Base-by-base conservation (phyloP, 1,140 invertebrate species). In the Panagrolaimus sp. region DNA sequence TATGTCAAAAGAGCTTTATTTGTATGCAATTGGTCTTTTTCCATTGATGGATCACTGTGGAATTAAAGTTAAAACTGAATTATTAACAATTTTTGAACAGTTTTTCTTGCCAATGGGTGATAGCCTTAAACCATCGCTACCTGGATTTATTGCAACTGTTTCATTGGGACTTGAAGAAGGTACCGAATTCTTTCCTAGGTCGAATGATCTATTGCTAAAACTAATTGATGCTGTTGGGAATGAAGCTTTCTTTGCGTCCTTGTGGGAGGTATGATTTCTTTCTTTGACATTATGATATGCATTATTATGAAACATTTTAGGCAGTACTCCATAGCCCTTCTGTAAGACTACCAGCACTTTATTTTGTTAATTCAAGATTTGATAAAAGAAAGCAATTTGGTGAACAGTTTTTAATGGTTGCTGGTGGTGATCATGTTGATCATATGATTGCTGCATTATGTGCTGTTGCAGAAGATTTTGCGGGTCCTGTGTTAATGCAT, bases 161-260 rank as follows among this genome's bases (percentile, higher is more conserved):
- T 83, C 96, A 62, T 89, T 91, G 47, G 92, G 92, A 25, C 86
- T 94, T 68, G 93, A 96, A 84, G 91, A 92, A 84, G 91, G 91
- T 5, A 90, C 92, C 20, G 93, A 96, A 84, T 90, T 91, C 84
- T 92, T 90, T 85, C 89, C 91, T 66, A 88, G 90, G 88, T 91
- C 90, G 0, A 91, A 91, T 82, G 83, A 85, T 11, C 84, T 93
- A 51, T 80, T 93, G 25, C 90, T 91, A 74, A 88, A 90, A 82
- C 90, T 91, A 20, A 90, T 90, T 79, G 87, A 89, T 43, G 90
- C 89, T n/a, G 90, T 92, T 38, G 90, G 89, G 65, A 85, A 88
- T 0, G 87, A 86, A 69, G 89, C 90, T 78, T 94, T 93, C 84
- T 94, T 92, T 84, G 90, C 90, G 0, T 91, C 91, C 78, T 84